Percentiles rank a stretch among this genome's conserved stretches.
phyloP scores from a whole-genome alignment of 35 echinoderm and acorn worm genomes.

The Amphiura filiformis region DNA sequence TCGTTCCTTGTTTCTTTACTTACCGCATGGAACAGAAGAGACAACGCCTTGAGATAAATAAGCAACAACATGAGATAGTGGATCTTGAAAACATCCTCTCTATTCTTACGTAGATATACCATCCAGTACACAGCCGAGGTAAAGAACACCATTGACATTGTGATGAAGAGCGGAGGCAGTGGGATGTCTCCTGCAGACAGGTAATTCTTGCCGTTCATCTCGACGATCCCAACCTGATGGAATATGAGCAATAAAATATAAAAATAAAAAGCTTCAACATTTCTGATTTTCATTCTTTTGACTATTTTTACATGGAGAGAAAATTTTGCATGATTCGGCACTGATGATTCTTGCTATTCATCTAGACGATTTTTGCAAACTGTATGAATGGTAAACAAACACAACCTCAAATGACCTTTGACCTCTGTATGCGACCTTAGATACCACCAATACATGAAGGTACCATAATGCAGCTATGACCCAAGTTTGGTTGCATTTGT shows the following conservation, averaged over 20 bases:
- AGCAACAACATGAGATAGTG: constrained; percentile 92
- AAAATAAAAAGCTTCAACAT: too few species aligned
- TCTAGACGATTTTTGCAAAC: too few species aligned
- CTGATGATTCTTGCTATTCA: too few species aligned
- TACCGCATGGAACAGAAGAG: constrained; percentile 92
- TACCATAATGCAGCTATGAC: too few species aligned
- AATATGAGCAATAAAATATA: neutral
- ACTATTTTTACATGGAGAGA: too few species aligned
- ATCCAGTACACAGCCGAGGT: constrained; percentile 73
- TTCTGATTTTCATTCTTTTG: neutral
- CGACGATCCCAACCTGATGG: constrained; percentile 62
- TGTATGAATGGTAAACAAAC: too few species aligned
- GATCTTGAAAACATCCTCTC: constrained; percentile 86
- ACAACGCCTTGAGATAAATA: constrained; percentile 57
- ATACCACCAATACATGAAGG: too few species aligned
- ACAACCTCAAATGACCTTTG: too few species aligned
- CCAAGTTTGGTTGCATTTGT: too few species aligned
- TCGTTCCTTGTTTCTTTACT: too few species aligned
- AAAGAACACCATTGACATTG: constrained; percentile 81
- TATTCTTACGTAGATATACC: constrained; percentile 61
- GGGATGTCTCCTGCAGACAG: constrained; percentile 87
- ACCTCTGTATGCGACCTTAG: too few species aligned
- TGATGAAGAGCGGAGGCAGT: constrained; percentile 56
- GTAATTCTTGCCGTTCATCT: constrained; percentile 80
- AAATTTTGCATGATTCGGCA: too few species aligned